These are phyloP conservation scores for Thalassoma bifasciatum DNA, from an alignment of 2,113 vertebrate species.

Conservation along the genomic window DNA sequence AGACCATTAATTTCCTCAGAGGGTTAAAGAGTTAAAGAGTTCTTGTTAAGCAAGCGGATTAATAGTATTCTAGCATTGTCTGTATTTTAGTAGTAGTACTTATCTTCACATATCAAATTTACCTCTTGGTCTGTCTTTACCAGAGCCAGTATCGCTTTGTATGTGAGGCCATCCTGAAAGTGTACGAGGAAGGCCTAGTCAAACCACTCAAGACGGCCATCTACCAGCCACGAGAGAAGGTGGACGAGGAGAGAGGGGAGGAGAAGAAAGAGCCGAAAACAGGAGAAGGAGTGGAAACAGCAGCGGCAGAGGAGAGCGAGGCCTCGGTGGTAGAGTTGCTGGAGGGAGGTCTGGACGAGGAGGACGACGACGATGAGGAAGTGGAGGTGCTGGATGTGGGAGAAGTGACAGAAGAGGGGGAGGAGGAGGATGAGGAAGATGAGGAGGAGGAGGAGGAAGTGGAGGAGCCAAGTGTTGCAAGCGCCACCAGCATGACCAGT, in stretches of 20 bases:
- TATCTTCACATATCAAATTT: not conserved
- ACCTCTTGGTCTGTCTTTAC: slow-evolving; percentile 49
- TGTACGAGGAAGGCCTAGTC: slow-evolving; percentile 94
- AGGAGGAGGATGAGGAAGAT: slow-evolving; percentile 55
- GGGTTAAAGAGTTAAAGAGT: too few species aligned
- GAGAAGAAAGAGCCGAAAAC: slow-evolving; percentile 49
- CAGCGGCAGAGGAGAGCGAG: slow-evolving; percentile 52
- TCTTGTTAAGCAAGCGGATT: too few species aligned
- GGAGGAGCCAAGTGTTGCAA: slow-evolving; percentile 74
- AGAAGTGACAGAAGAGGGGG: slow-evolving; percentile 69
- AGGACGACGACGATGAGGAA: slow-evolving; percentile 75
- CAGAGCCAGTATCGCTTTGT: slow-evolving; percentile 98
- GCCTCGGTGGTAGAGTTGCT: slow-evolving; percentile 55
- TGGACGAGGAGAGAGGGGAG: slow-evolving; percentile 59
- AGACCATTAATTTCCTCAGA: too few species aligned
- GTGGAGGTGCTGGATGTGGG: slow-evolving; percentile 79
- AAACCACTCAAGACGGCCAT: slow-evolving; percentile 85
- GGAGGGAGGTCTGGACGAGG: slow-evolving; percentile 68
- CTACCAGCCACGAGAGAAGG: slow-evolving; percentile 85
- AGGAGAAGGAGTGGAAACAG: slow-evolving; percentile 27
- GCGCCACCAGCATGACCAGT: slow-evolving; percentile 66
- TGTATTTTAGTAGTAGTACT: too few species aligned
- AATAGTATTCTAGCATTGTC: too few species aligned
- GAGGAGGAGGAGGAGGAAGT: slow-evolving; percentile 64
- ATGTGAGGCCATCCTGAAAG: slow-evolving; percentile 98